Evolutionary conservation across 1,140 invertebrate species (phyloP).

Genomic region (Eriocheir sinensis): DNA sequence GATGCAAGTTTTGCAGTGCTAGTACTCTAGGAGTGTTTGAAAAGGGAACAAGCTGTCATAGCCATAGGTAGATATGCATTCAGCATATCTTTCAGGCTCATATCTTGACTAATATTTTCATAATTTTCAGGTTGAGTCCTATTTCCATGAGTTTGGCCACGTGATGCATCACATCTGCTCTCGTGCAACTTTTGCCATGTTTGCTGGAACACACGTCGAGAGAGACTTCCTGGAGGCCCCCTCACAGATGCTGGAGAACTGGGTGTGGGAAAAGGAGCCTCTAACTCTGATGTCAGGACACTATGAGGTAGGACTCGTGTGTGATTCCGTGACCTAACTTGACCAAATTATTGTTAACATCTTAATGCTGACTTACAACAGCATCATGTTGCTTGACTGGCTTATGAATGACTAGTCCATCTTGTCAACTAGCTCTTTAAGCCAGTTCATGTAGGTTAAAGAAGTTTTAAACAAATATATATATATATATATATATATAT

Average conservation of each 20-base stretch:
- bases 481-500: conserved; percentile 28
- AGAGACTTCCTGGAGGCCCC: conserved; percentile 85
- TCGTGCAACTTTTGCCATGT: conserved; percentile 82
- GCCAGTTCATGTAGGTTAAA: too few species aligned
- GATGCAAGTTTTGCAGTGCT: too few species aligned
- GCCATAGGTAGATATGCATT: too few species aligned
- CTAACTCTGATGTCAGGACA: conserved; percentile 83
- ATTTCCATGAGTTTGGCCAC: conserved; percentile 85
- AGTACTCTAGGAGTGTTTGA: too few species aligned
- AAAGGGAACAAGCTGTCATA: too few species aligned
- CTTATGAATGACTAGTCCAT: too few species aligned
- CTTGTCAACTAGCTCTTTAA: too few species aligned
- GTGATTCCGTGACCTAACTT: too few species aligned
- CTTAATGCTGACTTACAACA: too few species aligned
- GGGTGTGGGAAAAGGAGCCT: conserved; percentile 84
- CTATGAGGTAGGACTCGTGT: conserved; percentile 81
- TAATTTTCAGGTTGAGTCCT: conserved; percentile 82
- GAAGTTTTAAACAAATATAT: not conserved
- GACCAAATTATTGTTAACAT: too few species aligned
- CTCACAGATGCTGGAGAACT: conserved; percentile 86
- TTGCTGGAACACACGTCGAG: conserved; percentile 84
- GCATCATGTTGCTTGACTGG: too few species aligned
- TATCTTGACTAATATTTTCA: not conserved
- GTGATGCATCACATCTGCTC: conserved; percentile 85
- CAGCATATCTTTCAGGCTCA: too few species aligned